Evolutionary conservation across 2,113 vertebrate genomes (phyloP), one percentile per base, ranked within the genome.

Genomic region (Cyanistes caeruleus): DNA sequence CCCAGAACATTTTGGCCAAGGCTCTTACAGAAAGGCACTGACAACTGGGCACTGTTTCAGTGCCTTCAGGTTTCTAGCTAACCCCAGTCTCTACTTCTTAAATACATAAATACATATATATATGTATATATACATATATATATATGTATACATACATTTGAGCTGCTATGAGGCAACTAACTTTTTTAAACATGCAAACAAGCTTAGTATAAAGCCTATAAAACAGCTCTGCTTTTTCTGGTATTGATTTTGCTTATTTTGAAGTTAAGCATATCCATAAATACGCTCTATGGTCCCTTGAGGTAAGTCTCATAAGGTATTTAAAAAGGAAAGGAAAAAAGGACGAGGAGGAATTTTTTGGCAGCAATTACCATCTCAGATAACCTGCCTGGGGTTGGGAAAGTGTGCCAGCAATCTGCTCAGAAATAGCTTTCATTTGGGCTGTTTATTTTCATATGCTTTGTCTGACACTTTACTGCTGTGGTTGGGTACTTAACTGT

Each of bases 361-460:
- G 97, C 97, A 97, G 92, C 93, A 94, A 94, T 96, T 86, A 77
- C 90, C 93, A 94, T 77, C 96, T 96, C 95, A 96, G 95, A 96
- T 96, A 95, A 96, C 97, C 73, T 82, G 97, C 96, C 93, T 96
- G 97, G 97, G 93, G 89, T 96, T 97, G 72, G 75, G 92, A 94
- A 94, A 97, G 91, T 70, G 72, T 93, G 93, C 95, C 97, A 97
- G 89, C 91, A 91, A 92, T 95, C 95, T 90, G 90, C 87, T 96
- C 95, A 97, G 96, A 97, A 98, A 96, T 96, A 97, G 73, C 97
- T 97, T 97, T 96, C 58, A 97, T 97, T 97, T 89, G 95, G 78
- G 79, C 93, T 95, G 97, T 97, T 97, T 98, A 97, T 98, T 98
- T 98, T 98, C 97, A 92, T 95, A 97, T 53, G 95, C 95, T 97